Percentiles rank a stretch among this genome's conserved stretches.
These are phyloP conservation scores for Columba livia DNA, from an alignment of 2,113 vertebrate genomes.

Conservation along the genomic window DNA sequence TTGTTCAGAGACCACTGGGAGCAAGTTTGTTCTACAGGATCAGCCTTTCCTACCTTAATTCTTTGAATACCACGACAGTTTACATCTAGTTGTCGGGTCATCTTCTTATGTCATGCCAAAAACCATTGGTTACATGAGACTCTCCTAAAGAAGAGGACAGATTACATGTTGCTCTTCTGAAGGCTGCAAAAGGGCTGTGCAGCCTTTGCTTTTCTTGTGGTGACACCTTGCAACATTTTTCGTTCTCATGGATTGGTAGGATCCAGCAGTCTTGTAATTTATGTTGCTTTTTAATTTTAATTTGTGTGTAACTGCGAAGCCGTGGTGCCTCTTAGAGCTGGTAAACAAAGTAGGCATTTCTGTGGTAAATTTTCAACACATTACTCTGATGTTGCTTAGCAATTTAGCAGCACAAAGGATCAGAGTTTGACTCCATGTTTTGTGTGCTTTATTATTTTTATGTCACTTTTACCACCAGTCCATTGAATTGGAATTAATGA, in stretches of 20 bases:
- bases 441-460: constrained; percentile 35
- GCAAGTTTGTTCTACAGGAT: neutral
- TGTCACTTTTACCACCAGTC: constrained; percentile 2
- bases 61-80: neutral
- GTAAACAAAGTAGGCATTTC: neutral
- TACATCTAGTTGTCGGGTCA: neutral
- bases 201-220: neutral
- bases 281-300: neutral
- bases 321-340: neutral
- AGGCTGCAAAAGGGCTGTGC: neutral
- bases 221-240: neutral
- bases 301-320: neutral
- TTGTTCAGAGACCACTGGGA: neutral
- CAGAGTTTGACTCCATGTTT: neutral
- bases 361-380: neutral
- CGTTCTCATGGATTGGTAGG: neutral
- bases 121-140: neutral
- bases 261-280: neutral
- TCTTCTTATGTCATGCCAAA: neutral
- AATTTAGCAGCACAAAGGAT: neutral
- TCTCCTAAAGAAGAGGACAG: neutral
- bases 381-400: neutral
- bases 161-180: neutral
- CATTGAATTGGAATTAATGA: constrained; percentile 44
- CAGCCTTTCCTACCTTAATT: neutral